Conservation (phyloP, 37 sponge, comb jelly and placozoan genomes). For the Cladorhizidae sp. region DNA sequence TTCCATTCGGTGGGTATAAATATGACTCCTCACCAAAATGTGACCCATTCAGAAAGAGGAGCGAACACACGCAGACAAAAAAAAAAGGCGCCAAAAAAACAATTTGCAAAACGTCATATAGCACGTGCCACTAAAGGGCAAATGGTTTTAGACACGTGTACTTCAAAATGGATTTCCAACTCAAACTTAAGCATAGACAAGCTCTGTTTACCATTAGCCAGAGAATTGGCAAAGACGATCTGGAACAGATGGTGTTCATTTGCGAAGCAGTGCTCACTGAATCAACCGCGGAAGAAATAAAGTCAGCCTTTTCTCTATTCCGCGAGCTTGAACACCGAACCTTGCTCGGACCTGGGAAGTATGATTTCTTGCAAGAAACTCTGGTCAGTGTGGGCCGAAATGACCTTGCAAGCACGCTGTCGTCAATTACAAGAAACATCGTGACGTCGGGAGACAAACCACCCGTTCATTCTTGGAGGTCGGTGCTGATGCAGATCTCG, state of each 20-base stretch:
- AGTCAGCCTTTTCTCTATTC: not conserved
- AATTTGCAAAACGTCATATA: no score
- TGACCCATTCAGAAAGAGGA: no score
- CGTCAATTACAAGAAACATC: not conserved
- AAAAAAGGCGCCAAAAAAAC: no score
- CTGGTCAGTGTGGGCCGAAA: not conserved
- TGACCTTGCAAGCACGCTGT: not conserved
- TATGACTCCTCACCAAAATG: no score
- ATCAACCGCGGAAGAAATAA: not conserved
- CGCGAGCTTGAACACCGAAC: not conserved
- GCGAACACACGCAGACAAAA: no score
- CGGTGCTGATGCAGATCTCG: not conserved
- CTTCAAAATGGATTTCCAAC: not conserved
- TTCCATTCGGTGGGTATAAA: no score
- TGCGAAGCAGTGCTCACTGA: not conserved
- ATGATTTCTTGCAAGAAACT: not conserved
- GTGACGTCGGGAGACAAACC: not conserved
- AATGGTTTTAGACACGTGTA: not conserved
- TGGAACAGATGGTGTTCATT: not conserved
- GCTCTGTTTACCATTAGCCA: not conserved
- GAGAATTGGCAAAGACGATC: not conserved
- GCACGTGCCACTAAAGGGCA: no score
- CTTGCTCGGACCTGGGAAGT: not conserved
- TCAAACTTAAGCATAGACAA: not conserved
- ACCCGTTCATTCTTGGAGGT: not conserved